Percentiles rank a stretch among this genome's conserved stretches.
These are phyloP conservation scores for Xiphorhynchus elegans DNA, from an alignment of 2,113 vertebrate species.

Conservation along the genomic window DNA sequence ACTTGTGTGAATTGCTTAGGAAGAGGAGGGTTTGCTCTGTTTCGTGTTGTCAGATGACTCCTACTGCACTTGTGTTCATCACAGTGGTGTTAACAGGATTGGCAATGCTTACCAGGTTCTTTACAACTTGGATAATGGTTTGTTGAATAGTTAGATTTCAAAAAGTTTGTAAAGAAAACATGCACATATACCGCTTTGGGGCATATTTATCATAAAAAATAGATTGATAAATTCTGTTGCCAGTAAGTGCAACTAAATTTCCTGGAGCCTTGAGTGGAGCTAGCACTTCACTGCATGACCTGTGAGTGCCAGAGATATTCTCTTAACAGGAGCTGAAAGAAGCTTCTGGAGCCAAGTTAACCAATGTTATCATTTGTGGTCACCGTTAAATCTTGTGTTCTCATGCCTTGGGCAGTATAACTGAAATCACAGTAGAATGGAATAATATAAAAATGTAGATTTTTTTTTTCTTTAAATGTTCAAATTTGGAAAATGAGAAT, in stretches of 20 bases:
- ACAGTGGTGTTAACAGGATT: slow-evolving; percentile 30
- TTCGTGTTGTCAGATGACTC: neutral
- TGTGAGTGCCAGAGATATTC: neutral
- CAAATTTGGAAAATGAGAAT: neutral
- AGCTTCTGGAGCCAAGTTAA: neutral
- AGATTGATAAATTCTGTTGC: neutral
- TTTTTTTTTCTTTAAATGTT: neutral
- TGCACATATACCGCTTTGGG: neutral
- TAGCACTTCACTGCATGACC: neutral
- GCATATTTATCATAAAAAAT: neutral
- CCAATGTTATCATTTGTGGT: neutral
- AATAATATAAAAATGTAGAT: neutral
- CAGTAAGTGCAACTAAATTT: neutral
- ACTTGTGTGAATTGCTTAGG: neutral
- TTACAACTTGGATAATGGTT: neutral
- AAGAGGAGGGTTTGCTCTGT: neutral
- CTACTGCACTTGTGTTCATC: neutral
- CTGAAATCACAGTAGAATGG: neutral
- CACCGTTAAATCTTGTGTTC: neutral
- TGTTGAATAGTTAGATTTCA: neutral
- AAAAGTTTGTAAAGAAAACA: neutral
- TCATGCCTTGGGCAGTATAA: neutral
- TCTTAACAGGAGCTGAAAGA: neutral
- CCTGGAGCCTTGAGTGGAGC: neutral
- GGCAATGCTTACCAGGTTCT: neutral